phyloP scores from a whole-genome alignment of 2,888 invertebrate species.

The Oscheius onirici region DNA sequence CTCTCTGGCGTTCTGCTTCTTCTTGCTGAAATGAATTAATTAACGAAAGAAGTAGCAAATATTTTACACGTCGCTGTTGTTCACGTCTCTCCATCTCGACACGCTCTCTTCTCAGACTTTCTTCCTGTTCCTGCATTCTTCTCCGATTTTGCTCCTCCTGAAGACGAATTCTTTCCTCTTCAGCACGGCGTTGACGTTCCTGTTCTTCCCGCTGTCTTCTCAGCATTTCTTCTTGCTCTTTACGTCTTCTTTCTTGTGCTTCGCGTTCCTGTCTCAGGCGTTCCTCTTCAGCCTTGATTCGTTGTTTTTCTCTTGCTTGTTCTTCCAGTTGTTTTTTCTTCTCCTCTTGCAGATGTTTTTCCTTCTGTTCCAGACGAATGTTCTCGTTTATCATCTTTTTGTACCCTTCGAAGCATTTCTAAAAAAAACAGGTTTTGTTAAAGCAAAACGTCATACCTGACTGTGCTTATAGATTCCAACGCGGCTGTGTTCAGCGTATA shows the following conservation, averaged over 20 bases:
- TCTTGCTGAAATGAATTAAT: too few relatives aligned
- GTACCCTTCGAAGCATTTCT: neutral
- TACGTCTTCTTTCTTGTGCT: neutral
- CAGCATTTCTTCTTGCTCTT: neutral
- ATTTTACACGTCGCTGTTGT: too few relatives aligned
- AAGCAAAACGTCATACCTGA: neutral
- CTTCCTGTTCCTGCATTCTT: neutral
- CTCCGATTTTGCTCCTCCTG: neutral
- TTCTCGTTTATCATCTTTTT: conserved; percentile 4
- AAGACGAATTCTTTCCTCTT: neutral
- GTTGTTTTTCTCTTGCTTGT: neutral
- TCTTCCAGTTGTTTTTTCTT: neutral
- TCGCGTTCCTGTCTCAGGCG: neutral
- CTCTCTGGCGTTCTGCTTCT: too few relatives aligned
- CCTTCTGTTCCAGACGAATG: conserved; percentile 5
- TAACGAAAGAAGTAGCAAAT: too few relatives aligned
- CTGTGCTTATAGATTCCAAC: conserved; percentile 5
- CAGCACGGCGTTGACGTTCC: neutral
- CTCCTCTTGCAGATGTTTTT: conserved; percentile 3
- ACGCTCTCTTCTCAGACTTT: neutral
- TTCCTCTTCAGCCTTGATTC: neutral
- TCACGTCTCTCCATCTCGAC: too few relatives aligned
- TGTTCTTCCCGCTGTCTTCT: neutral
- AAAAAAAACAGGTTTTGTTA: neutral
- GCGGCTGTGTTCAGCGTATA: neutral